These are phyloP conservation scores for Lucinisca nassula DNA, from an alignment of 2,888 invertebrate species.

Conservation along the genomic window DNA sequence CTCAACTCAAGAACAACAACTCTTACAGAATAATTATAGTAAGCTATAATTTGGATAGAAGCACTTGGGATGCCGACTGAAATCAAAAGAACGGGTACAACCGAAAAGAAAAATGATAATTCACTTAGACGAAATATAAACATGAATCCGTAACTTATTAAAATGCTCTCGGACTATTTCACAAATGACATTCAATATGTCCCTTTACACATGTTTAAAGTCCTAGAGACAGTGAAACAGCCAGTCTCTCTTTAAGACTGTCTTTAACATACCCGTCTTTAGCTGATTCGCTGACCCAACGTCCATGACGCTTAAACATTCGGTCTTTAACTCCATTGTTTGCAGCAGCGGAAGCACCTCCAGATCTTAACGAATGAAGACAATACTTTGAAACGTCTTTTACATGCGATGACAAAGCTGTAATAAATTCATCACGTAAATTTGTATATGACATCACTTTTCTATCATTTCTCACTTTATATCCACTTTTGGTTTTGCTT, in stretches of 20 bases:
- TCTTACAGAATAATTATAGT: too few species aligned
- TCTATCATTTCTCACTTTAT: neutral
- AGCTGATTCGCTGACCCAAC: conserved; percentile 36
- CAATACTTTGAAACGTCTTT: conserved; percentile 11
- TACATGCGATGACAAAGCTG: neutral
- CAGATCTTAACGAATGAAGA: conserved; percentile 3
- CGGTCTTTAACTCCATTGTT: conserved; percentile 27
- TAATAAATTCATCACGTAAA: conserved; percentile 20
- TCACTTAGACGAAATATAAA: too few species aligned
- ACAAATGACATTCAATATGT: too few species aligned
- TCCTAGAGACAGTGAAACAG: neutral
- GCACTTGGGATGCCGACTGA: too few species aligned
- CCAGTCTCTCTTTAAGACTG: too few species aligned
- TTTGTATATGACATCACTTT: conserved; percentile 28
- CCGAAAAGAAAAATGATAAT: too few species aligned
- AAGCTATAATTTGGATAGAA: too few species aligned
- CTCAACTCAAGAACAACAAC: too few species aligned
- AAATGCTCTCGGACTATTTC: too few species aligned
- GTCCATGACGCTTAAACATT: conserved; percentile 38
- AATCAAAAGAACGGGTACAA: too few species aligned
- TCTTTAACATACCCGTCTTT: conserved; percentile 42
- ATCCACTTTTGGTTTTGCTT: neutral
- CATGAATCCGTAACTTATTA: too few species aligned
- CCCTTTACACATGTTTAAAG: too few species aligned
- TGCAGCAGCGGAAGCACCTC: conserved; percentile 22